phyloP scores from a whole-genome alignment of 2,888 invertebrate genomes.

The Petrolisthes manimaculis region DNA sequence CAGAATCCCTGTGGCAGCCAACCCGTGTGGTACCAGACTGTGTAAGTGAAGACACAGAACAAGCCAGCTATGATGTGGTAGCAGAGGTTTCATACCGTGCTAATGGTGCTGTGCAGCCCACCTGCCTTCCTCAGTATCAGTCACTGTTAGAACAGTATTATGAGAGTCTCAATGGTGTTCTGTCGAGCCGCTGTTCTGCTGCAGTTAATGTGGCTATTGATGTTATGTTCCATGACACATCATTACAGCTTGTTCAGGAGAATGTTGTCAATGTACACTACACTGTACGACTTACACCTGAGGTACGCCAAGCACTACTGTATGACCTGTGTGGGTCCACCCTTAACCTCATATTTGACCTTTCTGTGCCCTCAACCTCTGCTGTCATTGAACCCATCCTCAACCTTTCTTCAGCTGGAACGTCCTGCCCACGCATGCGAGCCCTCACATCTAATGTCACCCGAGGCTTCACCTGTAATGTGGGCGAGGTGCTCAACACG shows the following conservation, averaged over 20 bases:
- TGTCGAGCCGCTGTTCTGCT: conserved; percentile 92
- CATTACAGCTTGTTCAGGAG: conserved; percentile 69
- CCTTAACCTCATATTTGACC: conserved; percentile 90
- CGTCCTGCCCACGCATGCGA: conserved; percentile 90
- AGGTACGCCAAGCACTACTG: conserved; percentile 88
- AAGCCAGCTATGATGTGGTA: conserved; percentile 93
- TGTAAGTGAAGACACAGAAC: conserved; percentile 90
- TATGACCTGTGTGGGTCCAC: conserved; percentile 96
- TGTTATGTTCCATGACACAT: conserved; percentile 68
- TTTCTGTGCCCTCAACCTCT: conserved; percentile 92
- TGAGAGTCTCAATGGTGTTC: conserved; percentile 80
- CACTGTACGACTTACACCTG: conserved; percentile 87
- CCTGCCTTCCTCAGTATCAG: conserved; percentile 84
- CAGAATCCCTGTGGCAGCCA: conserved; percentile 85
- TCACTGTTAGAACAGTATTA: conserved; percentile 81
- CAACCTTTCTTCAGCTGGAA: conserved; percentile 81
- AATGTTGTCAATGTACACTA: conserved; percentile 90
- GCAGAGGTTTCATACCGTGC: conserved; percentile 88
- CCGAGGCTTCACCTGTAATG: conserved; percentile 92
- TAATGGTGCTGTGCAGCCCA: conserved; percentile 87
- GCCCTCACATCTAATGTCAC: conserved; percentile 86
- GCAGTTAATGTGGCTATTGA: conserved; percentile 79
- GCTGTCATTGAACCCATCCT: conserved; percentile 89
- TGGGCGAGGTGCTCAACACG: conserved; percentile 94
- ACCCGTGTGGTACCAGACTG: conserved; percentile 93